A percentile compares a stretch with the other conserved stretches of the same genome.
These are phyloP conservation scores for Hydra vulgaris DNA, from an alignment of 30 jellyfish, hydroid and myxozoan species.

Conservation along the genomic window DNA sequence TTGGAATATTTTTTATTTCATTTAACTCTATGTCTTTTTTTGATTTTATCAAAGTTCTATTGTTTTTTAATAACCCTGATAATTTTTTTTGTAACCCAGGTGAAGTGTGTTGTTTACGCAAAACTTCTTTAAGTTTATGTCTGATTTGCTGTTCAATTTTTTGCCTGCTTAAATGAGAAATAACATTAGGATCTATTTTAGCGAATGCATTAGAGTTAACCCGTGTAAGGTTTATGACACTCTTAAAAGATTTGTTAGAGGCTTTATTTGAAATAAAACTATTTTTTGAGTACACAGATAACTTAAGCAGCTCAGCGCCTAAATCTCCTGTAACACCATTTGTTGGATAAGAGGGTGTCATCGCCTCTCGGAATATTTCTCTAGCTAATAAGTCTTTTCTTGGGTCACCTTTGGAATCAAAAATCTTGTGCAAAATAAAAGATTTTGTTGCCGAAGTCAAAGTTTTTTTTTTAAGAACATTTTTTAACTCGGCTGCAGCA, in stretches of 20 bases:
- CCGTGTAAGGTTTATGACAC: neutral
- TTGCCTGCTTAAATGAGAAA: neutral
- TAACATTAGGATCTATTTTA: neutral
- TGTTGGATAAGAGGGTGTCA: conserved; percentile 17
- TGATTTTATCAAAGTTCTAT: neutral
- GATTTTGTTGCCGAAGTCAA: conserved; percentile 18
- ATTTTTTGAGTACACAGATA: conserved; percentile 3
- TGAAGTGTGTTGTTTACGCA: neutral
- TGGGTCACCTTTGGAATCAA: conserved; percentile 29
- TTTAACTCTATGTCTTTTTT: no score
- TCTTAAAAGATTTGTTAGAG: neutral
- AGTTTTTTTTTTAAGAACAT: conserved; percentile 7
- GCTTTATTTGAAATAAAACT: neutral
- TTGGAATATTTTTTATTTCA: neutral
- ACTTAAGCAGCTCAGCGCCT: conserved; percentile 28
- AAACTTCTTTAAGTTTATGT: neutral
- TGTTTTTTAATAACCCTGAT: neutral
- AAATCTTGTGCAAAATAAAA: neutral
- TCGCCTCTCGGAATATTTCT: conserved; percentile 25
- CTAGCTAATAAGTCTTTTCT: conserved; percentile 14
- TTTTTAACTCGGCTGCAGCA: conserved; percentile 20
- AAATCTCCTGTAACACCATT: conserved; percentile 24
- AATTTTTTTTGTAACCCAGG: neutral
- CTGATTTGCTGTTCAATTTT: neutral
- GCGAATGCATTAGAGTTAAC: neutral